Base-by-base conservation (phyloP, 2,888 invertebrate species). In the Nephrotoma guestfalica region DNA sequence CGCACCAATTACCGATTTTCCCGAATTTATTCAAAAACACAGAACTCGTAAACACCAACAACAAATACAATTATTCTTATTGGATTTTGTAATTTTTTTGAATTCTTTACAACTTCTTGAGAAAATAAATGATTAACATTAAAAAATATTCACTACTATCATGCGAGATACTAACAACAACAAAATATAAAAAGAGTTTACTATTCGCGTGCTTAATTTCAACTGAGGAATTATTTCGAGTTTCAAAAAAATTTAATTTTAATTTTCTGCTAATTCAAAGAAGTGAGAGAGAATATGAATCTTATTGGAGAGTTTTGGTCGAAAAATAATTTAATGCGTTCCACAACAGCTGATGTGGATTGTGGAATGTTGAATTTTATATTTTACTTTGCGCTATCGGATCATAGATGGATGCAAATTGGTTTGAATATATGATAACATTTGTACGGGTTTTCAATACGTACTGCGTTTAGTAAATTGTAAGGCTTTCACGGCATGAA, bases 121-220 rank as follows among this genome's bases (percentile, higher is more conserved):
- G 6, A 5, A 51, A 51, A n/a, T 71, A 71, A 30, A 71, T 30
- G 30, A 30, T 30, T 30, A 30, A 30, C 47, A 13, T 13, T 9
- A 30, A 71, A 18, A 15, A 71, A 71, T 30, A 71, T 30, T 4
- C 7, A 51, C 30, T 30, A 71, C 9, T 71, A 71, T 71, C 30
- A 15, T 71, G 71, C 71, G 71, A 71, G 71, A 71, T 71, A 30
- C 71, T 71, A 30, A 30, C 71, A 30, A 71, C 43, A 43, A 43
- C 43, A 71, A 71, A 30, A 71, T 30, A 30, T 30, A 6, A 15
- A 30, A 84, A n/a, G 84, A 84, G 84, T 84, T 84, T 84, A 42
- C 84, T 84, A 84, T 84, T 84, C 84, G 84, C 84, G 84, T 84
- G 84, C 84, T 30, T 84, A 41, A 84, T 84, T 84, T 84, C 84